phyloP scores from a whole-genome alignment of 2,888 invertebrate species.

The Encarsia formosa region DNA sequence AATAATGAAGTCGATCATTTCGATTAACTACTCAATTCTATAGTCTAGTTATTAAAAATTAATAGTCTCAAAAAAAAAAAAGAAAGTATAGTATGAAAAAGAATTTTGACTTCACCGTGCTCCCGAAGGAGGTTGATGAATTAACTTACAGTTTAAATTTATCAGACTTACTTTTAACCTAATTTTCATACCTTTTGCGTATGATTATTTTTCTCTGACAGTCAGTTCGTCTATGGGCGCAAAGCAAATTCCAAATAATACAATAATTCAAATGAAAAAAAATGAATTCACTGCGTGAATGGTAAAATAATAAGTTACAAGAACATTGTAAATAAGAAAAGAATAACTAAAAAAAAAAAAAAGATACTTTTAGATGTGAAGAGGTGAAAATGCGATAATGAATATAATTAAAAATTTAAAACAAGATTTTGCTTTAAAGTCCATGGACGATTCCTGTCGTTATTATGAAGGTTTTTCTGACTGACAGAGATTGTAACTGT shows the following conservation, averaged over 20 bases:
- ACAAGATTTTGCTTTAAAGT: no score
- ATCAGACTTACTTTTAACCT: conserved; percentile 15
- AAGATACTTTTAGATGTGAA: no score
- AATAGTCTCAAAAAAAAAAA: conserved; percentile 14
- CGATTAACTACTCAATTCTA: conserved; percentile 6
- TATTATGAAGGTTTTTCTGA: conserved; percentile 22
- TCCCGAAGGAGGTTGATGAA: conserved; percentile 19
- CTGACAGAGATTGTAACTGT: conserved; percentile 14
- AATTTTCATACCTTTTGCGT: conserved; percentile 7
- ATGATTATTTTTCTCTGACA: conserved; percentile 11
- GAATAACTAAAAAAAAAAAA: no score
- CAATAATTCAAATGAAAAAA: no score
- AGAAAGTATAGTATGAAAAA: conserved; percentile 2
- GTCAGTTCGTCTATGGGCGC: conserved; percentile 16
- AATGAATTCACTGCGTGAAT: no score
- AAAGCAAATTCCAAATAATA: conserved; percentile 17
- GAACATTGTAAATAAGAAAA: no score
- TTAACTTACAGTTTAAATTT: conserved; percentile 23
- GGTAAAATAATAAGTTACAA: no score
- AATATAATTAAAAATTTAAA: no score
- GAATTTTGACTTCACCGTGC: conserved; percentile 18
- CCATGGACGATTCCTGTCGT: conserved; percentile 19
- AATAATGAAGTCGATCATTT: conserved; percentile 4
- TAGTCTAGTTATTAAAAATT: conserved; percentile 15
- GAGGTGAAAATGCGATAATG: no score